Conservation (phyloP, 1,140 invertebrate species). For the Orius laevigatus region DNA sequence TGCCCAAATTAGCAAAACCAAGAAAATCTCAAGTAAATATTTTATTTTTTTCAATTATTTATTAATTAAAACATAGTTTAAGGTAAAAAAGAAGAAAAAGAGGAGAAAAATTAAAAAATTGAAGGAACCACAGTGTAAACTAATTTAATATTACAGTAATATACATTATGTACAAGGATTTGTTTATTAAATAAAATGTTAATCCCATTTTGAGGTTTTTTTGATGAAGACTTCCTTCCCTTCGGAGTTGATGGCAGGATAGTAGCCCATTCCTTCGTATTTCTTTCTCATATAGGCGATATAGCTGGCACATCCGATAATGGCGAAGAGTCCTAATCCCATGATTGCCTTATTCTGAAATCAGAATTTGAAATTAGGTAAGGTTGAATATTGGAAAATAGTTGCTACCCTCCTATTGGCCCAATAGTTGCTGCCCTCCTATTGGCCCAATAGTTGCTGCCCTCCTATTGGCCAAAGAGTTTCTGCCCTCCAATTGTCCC, state of each 20-base stretch:
- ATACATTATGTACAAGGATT: too few relatives aligned
- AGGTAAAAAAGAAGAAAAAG: too few relatives aligned
- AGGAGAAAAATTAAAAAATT: too few relatives aligned
- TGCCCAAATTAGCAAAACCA: too few relatives aligned
- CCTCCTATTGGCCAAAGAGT: background rate
- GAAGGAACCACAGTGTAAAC: too few relatives aligned
- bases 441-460: background rate
- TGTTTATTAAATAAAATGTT: background rate
- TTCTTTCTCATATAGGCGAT: slow-evolving; percentile 62
- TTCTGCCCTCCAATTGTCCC: background rate
- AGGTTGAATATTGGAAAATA: background rate
- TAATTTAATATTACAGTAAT: too few relatives aligned
- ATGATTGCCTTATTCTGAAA: slow-evolving; percentile 68
- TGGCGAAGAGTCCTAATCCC: slow-evolving; percentile 49
- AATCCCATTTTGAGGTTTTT: slow-evolving; percentile 62
- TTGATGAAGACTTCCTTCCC: slow-evolving; percentile 53
- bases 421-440: background rate
- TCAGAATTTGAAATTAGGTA: slow-evolving; percentile 18
- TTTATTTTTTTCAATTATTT: too few relatives aligned
- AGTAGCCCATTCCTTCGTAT: slow-evolving; percentile 59
- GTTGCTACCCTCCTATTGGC: background rate
- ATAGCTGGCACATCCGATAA: slow-evolving; percentile 45
- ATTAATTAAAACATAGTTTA: too few relatives aligned
- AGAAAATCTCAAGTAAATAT: too few relatives aligned
- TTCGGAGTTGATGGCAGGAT: slow-evolving; percentile 53